These are phyloP conservation scores for Isichthys henryi DNA, from an alignment of 2,113 vertebrate species.

Conservation along the genomic window DNA sequence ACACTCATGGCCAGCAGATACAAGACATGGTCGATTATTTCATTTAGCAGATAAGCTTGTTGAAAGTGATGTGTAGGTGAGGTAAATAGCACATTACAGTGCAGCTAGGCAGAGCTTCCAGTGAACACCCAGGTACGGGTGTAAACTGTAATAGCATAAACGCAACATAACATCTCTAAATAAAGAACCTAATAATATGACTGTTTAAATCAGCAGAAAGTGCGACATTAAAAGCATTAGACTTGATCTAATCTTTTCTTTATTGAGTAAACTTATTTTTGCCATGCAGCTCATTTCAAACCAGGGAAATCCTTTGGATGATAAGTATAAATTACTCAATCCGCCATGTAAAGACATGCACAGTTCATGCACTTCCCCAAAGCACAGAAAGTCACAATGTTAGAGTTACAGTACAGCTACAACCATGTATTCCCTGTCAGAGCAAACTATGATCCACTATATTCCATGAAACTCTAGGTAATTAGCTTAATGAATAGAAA, in stretches of 20 bases:
- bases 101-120: neutral
- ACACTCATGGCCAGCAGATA: neutral
- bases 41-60: neutral
- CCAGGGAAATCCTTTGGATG: neutral
- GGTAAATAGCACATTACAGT: neutral
- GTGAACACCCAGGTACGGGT: neutral
- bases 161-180: neutral
- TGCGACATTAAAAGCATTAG: neutral
- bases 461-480: neutral
- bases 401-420: neutral
- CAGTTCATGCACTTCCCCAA: neutral
- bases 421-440: neutral
- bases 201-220: neutral
- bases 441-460: neutral
- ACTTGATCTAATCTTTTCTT: neutral
- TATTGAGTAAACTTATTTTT: neutral
- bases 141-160: neutral
- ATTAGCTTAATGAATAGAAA: neutral
- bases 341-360: neutral
- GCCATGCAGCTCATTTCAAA: neutral
- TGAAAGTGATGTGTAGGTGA: neutral
- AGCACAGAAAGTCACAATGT: neutral
- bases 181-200: neutral
- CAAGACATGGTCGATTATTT: neutral
- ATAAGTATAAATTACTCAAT: neutral